Conservation (phyloP, 2,113 vertebrate species). For the Nothocercus nigrocapillus region DNA sequence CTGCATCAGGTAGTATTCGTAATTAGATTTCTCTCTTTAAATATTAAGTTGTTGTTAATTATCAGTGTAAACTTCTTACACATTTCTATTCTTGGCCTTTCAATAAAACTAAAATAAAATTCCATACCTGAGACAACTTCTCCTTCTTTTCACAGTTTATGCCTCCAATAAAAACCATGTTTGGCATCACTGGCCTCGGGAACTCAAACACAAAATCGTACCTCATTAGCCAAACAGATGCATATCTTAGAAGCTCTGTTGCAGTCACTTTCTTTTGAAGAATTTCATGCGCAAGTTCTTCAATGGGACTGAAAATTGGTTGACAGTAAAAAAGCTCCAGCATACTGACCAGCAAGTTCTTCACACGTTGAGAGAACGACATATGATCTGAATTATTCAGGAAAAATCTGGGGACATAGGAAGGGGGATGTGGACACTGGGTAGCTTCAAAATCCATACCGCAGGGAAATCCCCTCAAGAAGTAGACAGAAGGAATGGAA, state of each 20-base stretch:
- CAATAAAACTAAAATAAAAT: background rate
- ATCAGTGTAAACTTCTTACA: background rate
- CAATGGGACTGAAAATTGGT: background rate
- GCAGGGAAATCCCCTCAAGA: slow-evolving; percentile 79
- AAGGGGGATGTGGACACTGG: slow-evolving; percentile 81
- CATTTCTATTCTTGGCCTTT: background rate
- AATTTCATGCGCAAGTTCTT: slow-evolving; percentile 70
- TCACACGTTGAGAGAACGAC: slow-evolving; percentile 82
- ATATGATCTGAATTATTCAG: slow-evolving; percentile 76
- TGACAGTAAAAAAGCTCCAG: slow-evolving; percentile 57
- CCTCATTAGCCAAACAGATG: slow-evolving; percentile 86
- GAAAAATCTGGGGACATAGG: slow-evolving; percentile 77
- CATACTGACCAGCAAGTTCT: slow-evolving; percentile 72
- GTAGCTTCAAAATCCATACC: slow-evolving; percentile 73
- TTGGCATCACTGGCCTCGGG: slow-evolving; percentile 87
- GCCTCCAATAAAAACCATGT: slow-evolving; percentile 78
- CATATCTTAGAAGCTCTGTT: slow-evolving; percentile 72
- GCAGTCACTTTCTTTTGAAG: slow-evolving; percentile 68
- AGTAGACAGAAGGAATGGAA: slow-evolving; percentile 81
- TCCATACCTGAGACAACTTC: slow-evolving; percentile 15
- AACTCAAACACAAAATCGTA: slow-evolving; percentile 85
- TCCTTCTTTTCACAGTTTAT: slow-evolving; percentile 60
- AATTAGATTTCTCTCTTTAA: background rate
- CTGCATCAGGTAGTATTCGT: background rate
- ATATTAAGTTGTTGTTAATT: background rate